phyloP scores from a whole-genome alignment of 2,888 invertebrate genomes.

The Calliscelio sp. region DNA sequence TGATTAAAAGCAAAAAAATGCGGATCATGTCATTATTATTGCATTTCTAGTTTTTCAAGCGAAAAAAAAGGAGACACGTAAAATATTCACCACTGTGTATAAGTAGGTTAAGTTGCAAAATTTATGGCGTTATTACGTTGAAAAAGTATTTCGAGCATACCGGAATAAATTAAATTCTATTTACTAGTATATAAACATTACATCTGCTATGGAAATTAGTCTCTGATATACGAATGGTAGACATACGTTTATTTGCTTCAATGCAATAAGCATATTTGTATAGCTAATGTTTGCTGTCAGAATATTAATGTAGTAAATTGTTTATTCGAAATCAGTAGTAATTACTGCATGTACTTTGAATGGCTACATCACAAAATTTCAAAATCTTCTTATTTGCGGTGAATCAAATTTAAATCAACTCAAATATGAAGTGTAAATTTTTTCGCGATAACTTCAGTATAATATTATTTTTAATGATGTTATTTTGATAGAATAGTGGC shows the following conservation, averaged over 20 bases:
- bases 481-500: too few species aligned
- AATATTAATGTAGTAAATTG: slow-evolving; percentile 37
- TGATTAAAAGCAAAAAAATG: slow-evolving; percentile 23
- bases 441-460: too few species aligned
- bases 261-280: slow-evolving; percentile 11
- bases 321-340: slow-evolving; percentile 20
- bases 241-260: slow-evolving; percentile 23
- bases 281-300: slow-evolving; percentile 1
- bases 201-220: slow-evolving; percentile 25
- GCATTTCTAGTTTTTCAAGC: slow-evolving; percentile 33
- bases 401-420: neutral
- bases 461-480: neutral
- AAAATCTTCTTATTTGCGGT: too few species aligned
- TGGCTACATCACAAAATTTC: too few species aligned
- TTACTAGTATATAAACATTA: slow-evolving; percentile 52
- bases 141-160: slow-evolving; percentile 49
- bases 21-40: slow-evolving; percentile 51
- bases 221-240: neutral
- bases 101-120: slow-evolving; percentile 58
- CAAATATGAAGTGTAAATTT: too few species aligned
- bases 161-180: slow-evolving; percentile 21
- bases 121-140: slow-evolving; percentile 55
- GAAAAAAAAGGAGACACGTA: slow-evolving; percentile 26
- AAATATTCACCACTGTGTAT: slow-evolving; percentile 35
- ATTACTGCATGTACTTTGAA: slow-evolving; percentile 20